Evolutionary conservation across 2,797 vertebrate genomes (phyloP).

Genomic region (Gallinago stenura): DNA sequence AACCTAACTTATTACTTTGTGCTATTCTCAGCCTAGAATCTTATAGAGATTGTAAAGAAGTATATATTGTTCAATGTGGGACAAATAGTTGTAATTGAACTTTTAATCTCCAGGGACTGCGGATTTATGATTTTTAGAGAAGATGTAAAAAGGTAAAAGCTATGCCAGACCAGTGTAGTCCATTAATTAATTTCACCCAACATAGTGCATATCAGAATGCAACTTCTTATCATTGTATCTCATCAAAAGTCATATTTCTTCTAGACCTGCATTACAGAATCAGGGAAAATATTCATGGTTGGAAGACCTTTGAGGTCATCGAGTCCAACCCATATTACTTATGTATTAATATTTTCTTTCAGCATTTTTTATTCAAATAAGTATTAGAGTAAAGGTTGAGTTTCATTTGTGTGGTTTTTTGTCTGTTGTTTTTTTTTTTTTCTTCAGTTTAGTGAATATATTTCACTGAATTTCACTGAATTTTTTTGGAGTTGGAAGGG

Average conservation of each 20-base stretch:
- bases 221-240: not conserved
- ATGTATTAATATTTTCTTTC: not conserved
- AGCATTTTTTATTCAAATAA: not conserved
- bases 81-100: not conserved
- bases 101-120: not conserved
- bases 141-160: not conserved
- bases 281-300: too few species aligned
- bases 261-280: not conserved
- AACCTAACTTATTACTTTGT: not conserved
- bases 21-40: not conserved
- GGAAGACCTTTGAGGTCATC: too few species aligned
- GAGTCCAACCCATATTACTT: not conserved
- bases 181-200: not conserved
- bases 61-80: not conserved
- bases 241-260: not conserved
- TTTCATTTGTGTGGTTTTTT: not conserved
- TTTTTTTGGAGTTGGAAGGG: too few species aligned
- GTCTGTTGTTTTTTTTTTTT: not conserved
- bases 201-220: not conserved
- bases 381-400: not conserved
- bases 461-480: too few species aligned
- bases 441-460: not conserved
- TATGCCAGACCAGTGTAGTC: not conserved
- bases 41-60: not conserved
- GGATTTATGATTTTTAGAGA: not conserved